Percentiles rank a stretch among this genome's conserved stretches.
Conservation (phyloP, 2,888 invertebrate species). For the Heliconius ethilla region DNA sequence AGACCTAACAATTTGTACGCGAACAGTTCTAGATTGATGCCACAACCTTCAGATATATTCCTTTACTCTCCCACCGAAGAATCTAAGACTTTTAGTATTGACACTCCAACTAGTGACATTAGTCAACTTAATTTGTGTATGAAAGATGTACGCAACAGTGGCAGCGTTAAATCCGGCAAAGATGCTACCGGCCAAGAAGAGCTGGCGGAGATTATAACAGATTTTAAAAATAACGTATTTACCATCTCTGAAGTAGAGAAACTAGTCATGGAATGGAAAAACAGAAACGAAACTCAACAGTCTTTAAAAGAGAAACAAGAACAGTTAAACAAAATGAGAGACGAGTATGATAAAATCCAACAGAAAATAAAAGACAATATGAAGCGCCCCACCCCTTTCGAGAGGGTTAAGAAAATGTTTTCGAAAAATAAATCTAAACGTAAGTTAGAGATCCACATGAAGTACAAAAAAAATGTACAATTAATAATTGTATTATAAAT, state of each 20-base stretch:
- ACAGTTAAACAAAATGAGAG: conserved; percentile 89
- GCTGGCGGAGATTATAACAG: conserved; percentile 92
- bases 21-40: conserved; percentile 72
- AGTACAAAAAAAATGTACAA: background rate
- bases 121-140: conserved; percentile 74
- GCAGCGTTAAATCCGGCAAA: conserved; percentile 72
- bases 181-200: conserved; percentile 86
- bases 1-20: conserved; percentile 76
- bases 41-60: conserved; percentile 73
- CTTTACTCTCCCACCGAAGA: conserved; percentile 79
- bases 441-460: conserved; percentile 50
- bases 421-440: conserved; percentile 83
- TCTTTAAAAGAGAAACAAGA: conserved; percentile 93
- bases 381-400: conserved; percentile 91
- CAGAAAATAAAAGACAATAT: conserved; percentile 87
- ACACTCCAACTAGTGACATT: conserved; percentile 78
- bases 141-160: conserved; percentile 68
- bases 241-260: conserved; percentile 92
- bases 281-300: conserved; percentile 92
- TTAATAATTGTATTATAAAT: background rate
- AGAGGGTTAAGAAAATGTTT: conserved; percentile 88
- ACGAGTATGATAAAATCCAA: conserved; percentile 91
- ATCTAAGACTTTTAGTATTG: conserved; percentile 72
- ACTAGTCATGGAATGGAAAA: conserved; percentile 92
- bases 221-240: conserved; percentile 94